Percentiles rank a stretch among this genome's conserved stretches.
phyloP scores from a whole-genome alignment of 1,140 invertebrate species.

The Zaprionus camerounensis region DNA sequence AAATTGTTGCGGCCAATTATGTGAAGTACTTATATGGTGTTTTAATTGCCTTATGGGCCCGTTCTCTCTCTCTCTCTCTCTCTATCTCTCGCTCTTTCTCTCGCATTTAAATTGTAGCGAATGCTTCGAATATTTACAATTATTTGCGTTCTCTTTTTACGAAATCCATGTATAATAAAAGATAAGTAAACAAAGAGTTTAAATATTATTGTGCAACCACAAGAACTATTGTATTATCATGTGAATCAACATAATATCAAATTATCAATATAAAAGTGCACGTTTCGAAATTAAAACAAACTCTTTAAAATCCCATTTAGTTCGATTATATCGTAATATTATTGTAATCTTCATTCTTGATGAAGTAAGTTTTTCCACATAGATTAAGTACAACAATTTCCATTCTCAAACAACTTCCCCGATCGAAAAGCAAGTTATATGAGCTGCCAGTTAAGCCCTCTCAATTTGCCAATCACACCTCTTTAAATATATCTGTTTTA shows the following conservation, averaged over 20 bases:
- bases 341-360: background rate
- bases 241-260: too few relatives aligned
- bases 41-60: conserved; percentile 65
- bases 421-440: background rate
- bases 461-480: too few relatives aligned
- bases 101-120: conserved; percentile 46
- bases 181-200: background rate
- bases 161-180: background rate
- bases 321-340: too few relatives aligned
- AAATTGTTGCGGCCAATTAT: conserved; percentile 67
- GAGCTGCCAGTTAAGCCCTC: background rate
- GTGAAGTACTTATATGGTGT: conserved; percentile 73
- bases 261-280: background rate
- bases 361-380: background rate
- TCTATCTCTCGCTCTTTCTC: background rate
- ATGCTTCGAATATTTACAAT: conserved; percentile 15
- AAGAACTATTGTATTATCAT: background rate
- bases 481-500: too few relatives aligned
- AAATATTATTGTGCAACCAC: background rate
- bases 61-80: background rate
- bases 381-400: background rate
- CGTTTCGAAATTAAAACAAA: too few relatives aligned
- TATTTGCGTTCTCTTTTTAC: conserved; percentile 4
- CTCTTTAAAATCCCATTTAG: too few relatives aligned
- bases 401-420: background rate